A percentile compares a stretch with the other conserved stretches of the same genome.
Evolutionary conservation across 2,888 invertebrate genomes (phyloP).

Genomic region (Drosophila mimetica): DNA sequence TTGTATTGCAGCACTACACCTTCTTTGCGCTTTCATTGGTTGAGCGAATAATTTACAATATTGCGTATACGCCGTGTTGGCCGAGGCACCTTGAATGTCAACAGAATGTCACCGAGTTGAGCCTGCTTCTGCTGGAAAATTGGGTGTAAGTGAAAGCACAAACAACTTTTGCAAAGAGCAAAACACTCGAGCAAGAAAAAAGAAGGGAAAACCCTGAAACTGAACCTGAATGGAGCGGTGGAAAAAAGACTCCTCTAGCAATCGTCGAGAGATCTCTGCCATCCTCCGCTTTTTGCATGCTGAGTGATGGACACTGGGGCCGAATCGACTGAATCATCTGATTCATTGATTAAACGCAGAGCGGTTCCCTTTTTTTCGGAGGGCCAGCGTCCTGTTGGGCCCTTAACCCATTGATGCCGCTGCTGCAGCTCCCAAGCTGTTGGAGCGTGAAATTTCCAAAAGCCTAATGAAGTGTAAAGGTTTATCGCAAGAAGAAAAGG

Average conservation of each 20-base stretch:
- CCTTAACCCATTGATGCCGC: slow-evolving; percentile 70
- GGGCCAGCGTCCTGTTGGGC: slow-evolving; percentile 20
- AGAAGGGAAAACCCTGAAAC: slow-evolving; percentile 7
- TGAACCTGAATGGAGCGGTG: slow-evolving; percentile 10
- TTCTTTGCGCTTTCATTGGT: background rate
- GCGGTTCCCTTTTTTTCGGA: slow-evolving; percentile 20
- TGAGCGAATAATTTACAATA: slow-evolving; percentile 43
- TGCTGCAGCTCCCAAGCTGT: slow-evolving; percentile 67
- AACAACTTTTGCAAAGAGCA: slow-evolving; percentile 55
- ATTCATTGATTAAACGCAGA: slow-evolving; percentile 74
- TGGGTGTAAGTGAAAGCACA: slow-evolving; percentile 60
- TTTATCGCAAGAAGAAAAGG: slow-evolving; percentile 72
- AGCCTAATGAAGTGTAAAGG: slow-evolving; percentile 77
- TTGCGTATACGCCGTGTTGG: slow-evolving; percentile 55
- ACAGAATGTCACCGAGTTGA: slow-evolving; percentile 49
- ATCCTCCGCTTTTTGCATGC: slow-evolving; percentile 50
- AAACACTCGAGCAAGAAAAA: slow-evolving; percentile 48
- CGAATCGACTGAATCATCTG: slow-evolving; percentile 67
- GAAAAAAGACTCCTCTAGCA: slow-evolving; percentile 41
- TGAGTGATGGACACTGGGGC: slow-evolving; percentile 57
- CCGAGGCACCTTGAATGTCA: slow-evolving; percentile 56
- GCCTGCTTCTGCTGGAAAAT: slow-evolving; percentile 40
- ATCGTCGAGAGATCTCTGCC: slow-evolving; percentile 24
- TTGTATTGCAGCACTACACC: slow-evolving; percentile 34
- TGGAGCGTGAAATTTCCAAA: slow-evolving; percentile 75